Conservation (phyloP, 2,888 invertebrate genomes). For the Conus canariensis region DNA sequence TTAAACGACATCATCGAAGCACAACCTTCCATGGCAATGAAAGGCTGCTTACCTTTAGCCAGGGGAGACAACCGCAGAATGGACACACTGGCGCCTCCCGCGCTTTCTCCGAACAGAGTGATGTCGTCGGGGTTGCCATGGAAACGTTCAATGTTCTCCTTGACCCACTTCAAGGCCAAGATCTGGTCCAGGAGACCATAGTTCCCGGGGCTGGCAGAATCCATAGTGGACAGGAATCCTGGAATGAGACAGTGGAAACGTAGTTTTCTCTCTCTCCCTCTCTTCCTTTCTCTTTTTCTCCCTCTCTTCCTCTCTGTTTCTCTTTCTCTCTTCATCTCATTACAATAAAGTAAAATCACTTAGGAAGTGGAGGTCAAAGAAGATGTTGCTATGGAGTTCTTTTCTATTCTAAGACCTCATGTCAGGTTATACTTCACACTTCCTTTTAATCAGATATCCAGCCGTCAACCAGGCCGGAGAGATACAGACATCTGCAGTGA, state of each 20-base stretch:
- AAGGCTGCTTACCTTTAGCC: not conserved
- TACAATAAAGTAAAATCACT: too few relatives aligned
- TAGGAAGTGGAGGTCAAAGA: too few relatives aligned
- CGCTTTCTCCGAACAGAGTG: constrained; percentile 42
- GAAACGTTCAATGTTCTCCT: constrained; percentile 26
- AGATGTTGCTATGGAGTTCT: too few relatives aligned
- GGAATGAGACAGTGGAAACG: not conserved
- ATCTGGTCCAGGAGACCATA: constrained; percentile 36
- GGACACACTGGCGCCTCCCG: constrained; percentile 23
- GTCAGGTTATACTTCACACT: too few relatives aligned
- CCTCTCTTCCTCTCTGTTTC: too few relatives aligned
- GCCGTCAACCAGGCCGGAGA: too few relatives aligned
- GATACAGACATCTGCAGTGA: too few relatives aligned
- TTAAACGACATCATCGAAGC: not conserved
- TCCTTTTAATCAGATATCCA: too few relatives aligned
- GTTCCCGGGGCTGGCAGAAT: constrained; percentile 35
- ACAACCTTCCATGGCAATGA: not conserved
- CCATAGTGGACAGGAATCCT: constrained; percentile 38
- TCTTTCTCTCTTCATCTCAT: not conserved
- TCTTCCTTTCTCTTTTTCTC: too few relatives aligned
- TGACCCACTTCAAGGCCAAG: constrained; percentile 40
- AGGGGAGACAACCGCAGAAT: constrained; percentile 23
- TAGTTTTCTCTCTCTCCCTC: too few relatives aligned
- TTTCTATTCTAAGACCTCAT: too few relatives aligned
- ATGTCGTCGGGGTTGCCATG: constrained; percentile 36